phyloP scores from a whole-genome alignment of 2,888 invertebrate species.

The Mystacides longicornis region DNA sequence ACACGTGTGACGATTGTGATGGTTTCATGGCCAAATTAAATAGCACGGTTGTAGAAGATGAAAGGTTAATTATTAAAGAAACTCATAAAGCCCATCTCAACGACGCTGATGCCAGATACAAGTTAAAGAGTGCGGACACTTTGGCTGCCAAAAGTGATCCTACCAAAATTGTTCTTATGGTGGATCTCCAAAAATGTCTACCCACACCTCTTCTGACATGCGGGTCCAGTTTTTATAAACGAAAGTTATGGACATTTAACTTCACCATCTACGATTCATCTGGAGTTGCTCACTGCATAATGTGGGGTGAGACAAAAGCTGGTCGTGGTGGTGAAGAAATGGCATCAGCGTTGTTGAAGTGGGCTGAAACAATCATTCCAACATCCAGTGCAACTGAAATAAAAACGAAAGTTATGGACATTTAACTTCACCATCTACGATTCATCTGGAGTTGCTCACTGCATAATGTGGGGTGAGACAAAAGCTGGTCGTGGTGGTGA shows the following conservation, averaged over 20 bases:
- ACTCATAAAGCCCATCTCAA: background rate
- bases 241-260: background rate
- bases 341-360: background rate
- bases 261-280: background rate
- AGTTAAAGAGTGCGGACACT: background rate
- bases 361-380: too few species aligned
- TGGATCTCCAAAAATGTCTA: background rate
- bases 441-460: background rate
- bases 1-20: background rate
- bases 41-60: background rate
- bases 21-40: background rate
- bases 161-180: background rate
- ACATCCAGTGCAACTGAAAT: too few species aligned
- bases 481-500: background rate
- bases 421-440: background rate
- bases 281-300: background rate
- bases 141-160: background rate
- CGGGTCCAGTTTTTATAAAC: background rate
- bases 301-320: background rate
- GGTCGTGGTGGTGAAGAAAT: background rate
- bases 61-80: background rate
- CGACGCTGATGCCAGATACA: background rate
- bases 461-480: background rate
- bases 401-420: background rate
- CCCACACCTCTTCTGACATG: background rate